Evolutionary conservation across 1,140 invertebrate species (phyloP).

Genomic region (Polypedilum vanderplanki): DNA sequence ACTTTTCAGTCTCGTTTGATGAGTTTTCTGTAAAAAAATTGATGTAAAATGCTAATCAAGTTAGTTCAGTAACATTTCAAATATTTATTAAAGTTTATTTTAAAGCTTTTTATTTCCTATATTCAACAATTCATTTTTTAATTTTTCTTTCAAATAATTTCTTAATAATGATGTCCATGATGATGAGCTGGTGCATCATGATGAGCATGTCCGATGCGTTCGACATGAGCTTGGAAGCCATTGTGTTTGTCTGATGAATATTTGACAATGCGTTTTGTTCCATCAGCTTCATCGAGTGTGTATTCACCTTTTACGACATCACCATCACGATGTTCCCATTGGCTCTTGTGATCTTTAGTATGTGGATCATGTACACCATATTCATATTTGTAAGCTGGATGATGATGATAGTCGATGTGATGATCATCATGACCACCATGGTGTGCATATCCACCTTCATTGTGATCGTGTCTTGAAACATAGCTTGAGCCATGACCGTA

Average conservation of each 20-base stretch:
- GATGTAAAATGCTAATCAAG: too few relatives aligned
- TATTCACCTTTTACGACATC: slow-evolving; percentile 48
- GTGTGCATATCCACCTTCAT: not conserved
- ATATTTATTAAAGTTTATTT: too few relatives aligned
- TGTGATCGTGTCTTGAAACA: not conserved
- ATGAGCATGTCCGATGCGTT: slow-evolving; percentile 45
- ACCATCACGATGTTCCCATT: slow-evolving; percentile 49
- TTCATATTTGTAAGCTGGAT: slow-evolving; percentile 44
- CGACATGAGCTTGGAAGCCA: slow-evolving; percentile 54
- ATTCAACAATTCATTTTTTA: too few relatives aligned
- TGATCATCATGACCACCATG: not conserved
- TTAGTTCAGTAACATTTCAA: too few relatives aligned
- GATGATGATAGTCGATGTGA: slow-evolving; percentile 11
- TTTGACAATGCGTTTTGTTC: slow-evolving; percentile 52
- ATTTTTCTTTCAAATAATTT: too few relatives aligned
- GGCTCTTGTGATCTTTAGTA: slow-evolving; percentile 48
- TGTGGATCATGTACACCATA: slow-evolving; percentile 46
- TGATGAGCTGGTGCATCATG: not conserved
- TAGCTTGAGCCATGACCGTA: not conserved
- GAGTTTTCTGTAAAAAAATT: too few relatives aligned
- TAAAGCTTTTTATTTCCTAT: too few relatives aligned
- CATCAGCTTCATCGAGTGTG: slow-evolving; percentile 44
- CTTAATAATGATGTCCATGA: slow-evolving; percentile 1
- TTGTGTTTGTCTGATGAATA: slow-evolving; percentile 54
- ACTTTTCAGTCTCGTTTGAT: too few relatives aligned